Evolutionary conservation across 2,888 invertebrate genomes (phyloP), one percentile per base, ranked within the genome.

Genomic region (Lordiphosa andalusiaca): DNA sequence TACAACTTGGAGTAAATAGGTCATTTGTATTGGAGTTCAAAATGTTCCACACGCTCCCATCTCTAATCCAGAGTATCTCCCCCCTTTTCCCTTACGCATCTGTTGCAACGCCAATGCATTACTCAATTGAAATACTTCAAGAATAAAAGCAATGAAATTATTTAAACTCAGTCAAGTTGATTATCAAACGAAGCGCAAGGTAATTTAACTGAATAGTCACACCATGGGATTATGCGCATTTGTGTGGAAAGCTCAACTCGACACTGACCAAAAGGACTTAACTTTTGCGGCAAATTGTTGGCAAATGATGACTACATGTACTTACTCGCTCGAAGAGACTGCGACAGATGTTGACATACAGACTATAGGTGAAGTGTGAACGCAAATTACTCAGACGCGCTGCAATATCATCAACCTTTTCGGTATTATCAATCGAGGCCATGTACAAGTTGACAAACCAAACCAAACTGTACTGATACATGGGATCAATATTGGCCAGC

Each of bases 401-500:
- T 0, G 91, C 91, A 9, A 98, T 93, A 67, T 95, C 94, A 68
- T 97, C 97, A n/a, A 93, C 93, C 76, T 93, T 93, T 80, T 95
- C 95, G 0, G 96, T 95, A 74, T 95, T 95, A 72, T 97, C 96
- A 60, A 98, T 98, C 16, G 96, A 93, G 44, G 93, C 91, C 74
- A 94, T 93, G 88, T 95, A 98, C 25, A 98, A 91, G 72, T 95
- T 94, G 83, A 98, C 95, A 88, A 97, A 98, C 98, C 98, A 98
- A 2, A 93, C 93, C 75, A 98, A 90, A 0, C 98, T 98, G 89
- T 98, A 98, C 88, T 98, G 98, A 89, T 98, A 98, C 98, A 98
- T 98, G 2, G 98, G 97, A 90, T 98, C 98, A 71, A 98, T 96
- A 84, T 95, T 94, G 5, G 96, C 95, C 84, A 98, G 90, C 58